These are phyloP conservation scores for Trichogramma evanescens DNA, from an alignment of 2,888 invertebrate genomes.

Conservation along the genomic window DNA sequence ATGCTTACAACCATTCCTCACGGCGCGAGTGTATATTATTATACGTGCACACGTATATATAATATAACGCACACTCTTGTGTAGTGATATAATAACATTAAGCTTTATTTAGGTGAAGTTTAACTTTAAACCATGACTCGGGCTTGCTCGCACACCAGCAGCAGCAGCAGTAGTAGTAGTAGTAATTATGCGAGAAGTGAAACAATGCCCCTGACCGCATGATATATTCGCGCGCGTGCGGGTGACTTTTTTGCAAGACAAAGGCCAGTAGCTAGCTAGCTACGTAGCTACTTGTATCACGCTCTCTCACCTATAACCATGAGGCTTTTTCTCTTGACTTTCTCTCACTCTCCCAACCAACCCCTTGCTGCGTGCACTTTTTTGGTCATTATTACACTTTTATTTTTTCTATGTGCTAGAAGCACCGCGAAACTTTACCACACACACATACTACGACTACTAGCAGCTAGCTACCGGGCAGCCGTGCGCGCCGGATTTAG, in stretches of 20 bases:
- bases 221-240: conserved; percentile 37
- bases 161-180: too few relatives aligned
- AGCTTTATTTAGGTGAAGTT: conserved; percentile 45
- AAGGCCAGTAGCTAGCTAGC: conserved; percentile 25
- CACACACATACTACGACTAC: too few relatives aligned
- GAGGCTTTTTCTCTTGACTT: conserved; percentile 7
- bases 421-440: too few relatives aligned
- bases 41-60: too few relatives aligned
- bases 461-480: too few relatives aligned
- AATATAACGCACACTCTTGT: background rate
- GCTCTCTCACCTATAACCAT: conserved; percentile 1
- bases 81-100: conserved; percentile 40
- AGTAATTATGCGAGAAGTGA: conserved; percentile 44
- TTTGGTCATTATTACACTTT: too few relatives aligned
- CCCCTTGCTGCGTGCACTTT: background rate
- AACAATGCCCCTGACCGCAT: conserved; percentile 40
- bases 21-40: too few relatives aligned
- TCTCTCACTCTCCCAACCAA: conserved; percentile 4
- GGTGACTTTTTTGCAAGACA: conserved; percentile 41
- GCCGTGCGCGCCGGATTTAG: too few relatives aligned
- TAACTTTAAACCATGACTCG: conserved; percentile 44
- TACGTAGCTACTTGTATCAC: conserved; percentile 19
- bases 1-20: too few relatives aligned
- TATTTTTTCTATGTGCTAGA: too few relatives aligned
- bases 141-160: conserved; percentile 13